Percentiles rank a stretch among this genome's conserved stretches.
Evolutionary conservation across 2,113 vertebrate genomes (phyloP).

Genomic region (Leiothrix lutea): DNA sequence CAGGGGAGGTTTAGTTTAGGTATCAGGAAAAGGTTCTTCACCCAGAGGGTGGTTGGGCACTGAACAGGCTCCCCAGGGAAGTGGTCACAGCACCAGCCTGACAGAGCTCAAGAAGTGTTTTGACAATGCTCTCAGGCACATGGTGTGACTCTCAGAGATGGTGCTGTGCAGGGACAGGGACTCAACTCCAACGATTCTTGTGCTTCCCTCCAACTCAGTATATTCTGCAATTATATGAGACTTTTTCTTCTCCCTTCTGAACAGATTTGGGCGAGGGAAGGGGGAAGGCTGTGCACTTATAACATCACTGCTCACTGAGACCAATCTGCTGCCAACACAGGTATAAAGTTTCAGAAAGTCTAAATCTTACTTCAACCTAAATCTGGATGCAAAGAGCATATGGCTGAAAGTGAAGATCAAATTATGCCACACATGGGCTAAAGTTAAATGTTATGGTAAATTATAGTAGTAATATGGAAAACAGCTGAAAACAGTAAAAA

Average conservation of each 20-base stretch:
- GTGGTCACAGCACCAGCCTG: not conserved
- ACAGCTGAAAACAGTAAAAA: not conserved
- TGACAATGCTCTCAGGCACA: fast-evolving
- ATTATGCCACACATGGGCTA: not conserved
- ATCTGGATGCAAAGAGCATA: not conserved
- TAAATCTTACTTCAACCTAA: not conserved
- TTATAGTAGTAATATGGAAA: not conserved
- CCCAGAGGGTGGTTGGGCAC: fast-evolving
- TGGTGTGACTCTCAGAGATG: fast-evolving
- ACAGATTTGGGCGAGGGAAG: not conserved
- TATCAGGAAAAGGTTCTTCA: not conserved
- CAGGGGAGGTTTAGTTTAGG: too few relatives aligned
- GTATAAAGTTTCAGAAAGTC: not conserved
- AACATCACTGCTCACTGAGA: not conserved
- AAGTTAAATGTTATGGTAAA: not conserved
- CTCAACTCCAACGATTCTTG: not conserved
- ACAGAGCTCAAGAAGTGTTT: not conserved
- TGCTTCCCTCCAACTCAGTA: not conserved
- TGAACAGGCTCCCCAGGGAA: not conserved
- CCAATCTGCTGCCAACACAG: not conserved
- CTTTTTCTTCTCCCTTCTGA: not conserved
- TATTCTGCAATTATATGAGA: not conserved
- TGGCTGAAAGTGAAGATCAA: not conserved
- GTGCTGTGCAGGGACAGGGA: not conserved
- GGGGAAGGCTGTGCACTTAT: not conserved